Evolutionary conservation across 2,797 vertebrate genomes (phyloP).

Genomic region (Sebastes dallii): DNA sequence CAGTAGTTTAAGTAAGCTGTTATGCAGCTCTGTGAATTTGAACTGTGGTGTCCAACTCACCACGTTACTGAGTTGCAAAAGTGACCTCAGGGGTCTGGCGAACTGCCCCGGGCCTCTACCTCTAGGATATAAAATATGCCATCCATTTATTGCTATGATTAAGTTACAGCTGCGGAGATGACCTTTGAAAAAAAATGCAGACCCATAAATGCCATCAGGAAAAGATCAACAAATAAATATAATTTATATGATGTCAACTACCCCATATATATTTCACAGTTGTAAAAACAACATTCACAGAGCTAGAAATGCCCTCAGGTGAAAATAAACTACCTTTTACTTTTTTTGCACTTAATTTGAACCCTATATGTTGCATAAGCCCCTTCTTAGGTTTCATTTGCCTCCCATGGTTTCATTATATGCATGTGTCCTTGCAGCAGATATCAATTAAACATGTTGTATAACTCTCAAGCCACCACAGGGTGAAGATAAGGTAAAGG

Average conservation of each 20-base stretch:
- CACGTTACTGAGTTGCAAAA: conserved; percentile 11
- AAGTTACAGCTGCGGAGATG: conserved; percentile 54
- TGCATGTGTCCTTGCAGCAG: neutral
- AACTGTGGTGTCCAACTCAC: conserved; percentile 12
- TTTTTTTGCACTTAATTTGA: conserved; percentile 4
- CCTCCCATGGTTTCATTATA: neutral
- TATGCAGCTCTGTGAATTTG: neutral
- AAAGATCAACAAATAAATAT: conserved; percentile 59
- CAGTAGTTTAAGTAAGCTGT: neutral
- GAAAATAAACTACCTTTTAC: neutral
- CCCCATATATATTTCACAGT: conserved; percentile 12
- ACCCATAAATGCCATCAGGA: conserved; percentile 44
- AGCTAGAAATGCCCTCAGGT: neutral
- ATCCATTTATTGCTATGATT: conserved; percentile 58
- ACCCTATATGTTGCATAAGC: neutral
- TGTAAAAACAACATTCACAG: conserved; percentile 15
- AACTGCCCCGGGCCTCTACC: neutral
- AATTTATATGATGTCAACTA: conserved; percentile 36
- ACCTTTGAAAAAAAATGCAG: conserved; percentile 47
- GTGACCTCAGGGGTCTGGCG: conserved; percentile 27
- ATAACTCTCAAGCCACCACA: neutral
- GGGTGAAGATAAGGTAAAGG: neutral
- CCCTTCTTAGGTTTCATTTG: neutral
- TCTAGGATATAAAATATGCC: conserved; percentile 51
- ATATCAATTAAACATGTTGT: neutral